phyloP scores from a whole-genome alignment of 1,140 invertebrate species.

The Goniozus legneri region DNA sequence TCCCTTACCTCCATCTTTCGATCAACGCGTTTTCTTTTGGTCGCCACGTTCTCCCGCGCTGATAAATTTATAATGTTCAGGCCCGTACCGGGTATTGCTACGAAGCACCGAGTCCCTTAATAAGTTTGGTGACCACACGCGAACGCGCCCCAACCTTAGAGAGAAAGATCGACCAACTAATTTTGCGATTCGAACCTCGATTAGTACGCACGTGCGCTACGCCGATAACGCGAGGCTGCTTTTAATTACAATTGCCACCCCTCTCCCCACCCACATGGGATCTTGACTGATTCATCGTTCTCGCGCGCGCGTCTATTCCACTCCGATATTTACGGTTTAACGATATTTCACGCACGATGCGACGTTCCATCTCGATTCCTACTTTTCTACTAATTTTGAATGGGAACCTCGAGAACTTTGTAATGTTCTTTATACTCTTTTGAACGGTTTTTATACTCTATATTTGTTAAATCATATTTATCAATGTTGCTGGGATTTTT shows the following conservation, averaged over 20 bases:
- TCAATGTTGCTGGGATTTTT: no score
- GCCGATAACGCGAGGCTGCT: not conserved
- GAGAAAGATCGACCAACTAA: constrained; percentile 29
- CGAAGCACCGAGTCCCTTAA: constrained; percentile 30
- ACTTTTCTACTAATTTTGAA: no score
- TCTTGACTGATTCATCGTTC: not conserved
- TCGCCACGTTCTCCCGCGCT: constrained; percentile 39
- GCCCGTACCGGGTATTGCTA: constrained; percentile 1
- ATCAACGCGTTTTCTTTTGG: constrained; percentile 48
- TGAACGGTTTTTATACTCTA: no score
- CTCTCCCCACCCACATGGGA: no score
- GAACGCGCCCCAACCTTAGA: constrained; percentile 11
- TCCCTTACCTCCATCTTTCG: constrained; percentile 46
- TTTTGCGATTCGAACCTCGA: constrained; percentile 32
- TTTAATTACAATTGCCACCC: not conserved
- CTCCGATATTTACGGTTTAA: no score
- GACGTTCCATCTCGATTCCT: no score
- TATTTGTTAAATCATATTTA: no score
- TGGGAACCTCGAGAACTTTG: no score
- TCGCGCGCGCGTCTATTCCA: no score
- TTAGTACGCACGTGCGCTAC: constrained; percentile 12
- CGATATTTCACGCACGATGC: no score
- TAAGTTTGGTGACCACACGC: constrained; percentile 35
- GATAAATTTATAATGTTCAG: constrained; percentile 51
- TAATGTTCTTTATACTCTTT: no score